phyloP scores from a whole-genome alignment of 1,140 invertebrate species.

The Berghia stephanieae region DNA sequence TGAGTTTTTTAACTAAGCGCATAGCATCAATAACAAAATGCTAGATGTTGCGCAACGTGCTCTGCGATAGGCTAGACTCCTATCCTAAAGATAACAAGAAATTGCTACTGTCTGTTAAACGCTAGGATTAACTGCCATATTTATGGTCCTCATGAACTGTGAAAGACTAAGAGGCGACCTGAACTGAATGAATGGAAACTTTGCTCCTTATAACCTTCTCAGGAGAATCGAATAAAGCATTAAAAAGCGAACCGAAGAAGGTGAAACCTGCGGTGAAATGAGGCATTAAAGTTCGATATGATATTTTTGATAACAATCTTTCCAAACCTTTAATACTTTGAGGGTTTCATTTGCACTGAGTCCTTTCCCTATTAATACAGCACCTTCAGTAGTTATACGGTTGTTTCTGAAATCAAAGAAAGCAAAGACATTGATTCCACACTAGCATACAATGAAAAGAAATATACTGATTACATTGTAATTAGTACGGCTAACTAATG shows the following conservation, averaged over 20 bases:
- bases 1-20: too few relatives aligned
- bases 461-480: background rate
- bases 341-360: slow-evolving; percentile 62
- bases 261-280: background rate
- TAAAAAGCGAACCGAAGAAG: background rate
- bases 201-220: background rate
- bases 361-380: slow-evolving; percentile 64
- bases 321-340: slow-evolving; percentile 59
- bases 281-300: background rate
- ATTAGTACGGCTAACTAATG: background rate
- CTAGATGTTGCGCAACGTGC: too few relatives aligned
- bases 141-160: too few relatives aligned
- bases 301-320: background rate
- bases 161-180: background rate
- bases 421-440: slow-evolving; percentile 14
- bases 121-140: too few relatives aligned
- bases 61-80: too few relatives aligned
- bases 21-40: too few relatives aligned
- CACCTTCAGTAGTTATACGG: slow-evolving; percentile 64
- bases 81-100: too few relatives aligned
- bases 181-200: background rate
- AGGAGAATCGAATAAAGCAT: background rate
- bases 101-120: too few relatives aligned
- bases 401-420: slow-evolving; percentile 60
- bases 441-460: background rate